Percentiles rank a stretch among this genome's conserved stretches.
These are phyloP conservation scores for Myodes glareolus DNA, from an alignment of 2,113 vertebrate species.

Conservation along the genomic window DNA sequence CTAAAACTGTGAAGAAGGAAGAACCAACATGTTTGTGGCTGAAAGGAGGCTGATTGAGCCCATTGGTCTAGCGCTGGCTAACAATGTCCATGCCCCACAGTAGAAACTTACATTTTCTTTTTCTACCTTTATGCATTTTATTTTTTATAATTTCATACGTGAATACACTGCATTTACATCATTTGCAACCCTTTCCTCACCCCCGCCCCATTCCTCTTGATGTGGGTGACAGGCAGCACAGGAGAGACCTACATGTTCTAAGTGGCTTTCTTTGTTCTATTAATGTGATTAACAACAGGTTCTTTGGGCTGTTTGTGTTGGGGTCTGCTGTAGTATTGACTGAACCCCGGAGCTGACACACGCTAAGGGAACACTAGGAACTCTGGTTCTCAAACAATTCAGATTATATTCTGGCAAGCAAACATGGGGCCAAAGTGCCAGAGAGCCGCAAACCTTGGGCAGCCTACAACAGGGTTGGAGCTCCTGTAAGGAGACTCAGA, in stretches of 20 bases:
- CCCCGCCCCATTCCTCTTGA: background rate
- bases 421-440: background rate
- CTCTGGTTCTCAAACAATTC: background rate
- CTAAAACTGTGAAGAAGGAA: background rate
- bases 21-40: fast-evolving
- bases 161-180: background rate
- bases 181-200: background rate
- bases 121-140: background rate
- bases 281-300: background rate
- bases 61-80: background rate
- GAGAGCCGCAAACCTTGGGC: background rate
- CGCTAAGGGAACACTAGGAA: background rate
- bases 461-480: too few species aligned
- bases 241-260: background rate
- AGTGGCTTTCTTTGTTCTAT: constrained; percentile 8
- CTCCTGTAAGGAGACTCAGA: background rate
- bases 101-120: background rate
- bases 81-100: background rate
- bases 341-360: background rate
- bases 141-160: background rate
- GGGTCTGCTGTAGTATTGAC: background rate
- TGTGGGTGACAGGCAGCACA: background rate
- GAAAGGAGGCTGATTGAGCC: background rate
- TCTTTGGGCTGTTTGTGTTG: background rate
- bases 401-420: background rate